Conservation (phyloP, 2,888 invertebrate genomes). For the Hedya salicella region DNA sequence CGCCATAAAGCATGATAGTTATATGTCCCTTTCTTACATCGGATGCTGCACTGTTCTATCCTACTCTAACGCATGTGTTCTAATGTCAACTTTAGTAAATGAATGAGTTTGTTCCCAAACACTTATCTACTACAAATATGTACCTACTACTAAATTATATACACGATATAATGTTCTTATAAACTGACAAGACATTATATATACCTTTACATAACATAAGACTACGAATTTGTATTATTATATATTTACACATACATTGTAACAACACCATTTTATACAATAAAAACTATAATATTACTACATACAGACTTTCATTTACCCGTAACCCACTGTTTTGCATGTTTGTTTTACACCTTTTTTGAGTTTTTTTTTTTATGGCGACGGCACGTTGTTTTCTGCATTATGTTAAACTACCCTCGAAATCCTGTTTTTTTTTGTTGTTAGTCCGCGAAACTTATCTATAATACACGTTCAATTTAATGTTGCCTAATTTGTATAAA, state of each 20-base stretch:
- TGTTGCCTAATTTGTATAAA: too few species aligned
- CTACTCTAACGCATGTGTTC: conserved; percentile 22
- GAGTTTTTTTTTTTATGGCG: conserved; percentile 6
- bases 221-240: conserved; percentile 1
- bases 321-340: conserved; percentile 29
- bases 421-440: background rate
- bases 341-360: conserved; percentile 29
- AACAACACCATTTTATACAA: conserved; percentile 51
- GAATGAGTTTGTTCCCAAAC: background rate
- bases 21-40: conserved; percentile 1
- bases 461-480: too few species aligned
- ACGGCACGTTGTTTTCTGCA: conserved; percentile 27
- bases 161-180: conserved; percentile 3
- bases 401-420: conserved; percentile 12
- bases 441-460: background rate
- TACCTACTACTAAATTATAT: background rate
- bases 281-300: conserved; percentile 53
- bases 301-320: conserved; percentile 60
- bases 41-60: conserved; percentile 15
- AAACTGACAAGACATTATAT: background rate
- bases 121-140: conserved; percentile 1
- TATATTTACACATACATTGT: conserved; percentile 31
- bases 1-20: conserved; percentile 9
- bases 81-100: background rate
- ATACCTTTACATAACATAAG: conserved; percentile 15